Evolutionary conservation across 2,888 invertebrate species (phyloP).

Genomic region (Spisula subtruncata): DNA sequence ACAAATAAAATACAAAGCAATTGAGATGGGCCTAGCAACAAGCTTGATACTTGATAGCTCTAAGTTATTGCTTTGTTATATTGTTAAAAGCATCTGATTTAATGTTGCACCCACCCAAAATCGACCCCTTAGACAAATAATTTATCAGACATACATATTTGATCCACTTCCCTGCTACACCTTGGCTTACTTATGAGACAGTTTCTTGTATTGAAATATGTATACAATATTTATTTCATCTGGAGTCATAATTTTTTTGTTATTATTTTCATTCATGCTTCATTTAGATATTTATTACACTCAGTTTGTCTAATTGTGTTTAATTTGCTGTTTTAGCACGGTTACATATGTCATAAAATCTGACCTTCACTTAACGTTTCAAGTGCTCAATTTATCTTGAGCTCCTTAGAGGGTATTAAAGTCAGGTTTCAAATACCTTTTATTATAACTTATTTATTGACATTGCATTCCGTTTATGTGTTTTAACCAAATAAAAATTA

Average conservation of each 20-base stretch:
- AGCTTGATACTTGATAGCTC: no score
- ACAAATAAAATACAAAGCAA: no score
- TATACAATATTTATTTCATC: neutral
- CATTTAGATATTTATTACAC: neutral
- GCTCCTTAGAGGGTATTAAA: neutral
- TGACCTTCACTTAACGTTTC: neutral
- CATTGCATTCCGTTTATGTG: neutral
- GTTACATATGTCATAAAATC: neutral
- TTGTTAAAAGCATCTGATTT: no score
- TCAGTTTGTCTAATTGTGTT: neutral
- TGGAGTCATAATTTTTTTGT: neutral
- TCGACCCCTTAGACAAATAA: no score
- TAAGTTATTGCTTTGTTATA: no score
- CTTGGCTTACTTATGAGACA: no score
- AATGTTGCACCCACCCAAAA: no score
- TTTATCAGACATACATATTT: no score
- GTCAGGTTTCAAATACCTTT: neutral
- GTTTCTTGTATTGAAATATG: no score
- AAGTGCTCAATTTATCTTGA: neutral
- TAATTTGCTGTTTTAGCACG: neutral
- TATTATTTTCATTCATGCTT: neutral
- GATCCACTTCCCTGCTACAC: no score
- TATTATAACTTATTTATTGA: neutral
- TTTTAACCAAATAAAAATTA: no score
- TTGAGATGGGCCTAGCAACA: no score